A percentile compares a stretch with the other conserved stretches of the same genome.
Evolutionary conservation across 2,113 vertebrate genomes (phyloP).

Genomic region (Spermophilus dauricus): DNA sequence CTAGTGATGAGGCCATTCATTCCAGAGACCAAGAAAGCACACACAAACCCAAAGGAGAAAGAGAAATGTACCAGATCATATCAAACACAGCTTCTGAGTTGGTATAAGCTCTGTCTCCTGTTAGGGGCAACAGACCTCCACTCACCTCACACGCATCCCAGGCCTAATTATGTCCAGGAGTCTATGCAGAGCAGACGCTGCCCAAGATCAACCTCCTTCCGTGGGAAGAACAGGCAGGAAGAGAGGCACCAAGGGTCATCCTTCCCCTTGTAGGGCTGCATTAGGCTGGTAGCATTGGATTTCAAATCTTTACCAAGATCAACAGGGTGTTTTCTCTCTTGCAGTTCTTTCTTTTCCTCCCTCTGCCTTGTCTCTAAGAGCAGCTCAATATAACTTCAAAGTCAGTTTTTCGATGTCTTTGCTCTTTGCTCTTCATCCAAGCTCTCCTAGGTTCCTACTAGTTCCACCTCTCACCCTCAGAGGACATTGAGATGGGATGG

Average conservation of each 20-base stretch:
- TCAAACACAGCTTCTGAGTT: not conserved
- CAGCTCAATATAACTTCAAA: not conserved
- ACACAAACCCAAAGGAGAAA: not conserved
- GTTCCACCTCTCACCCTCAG: not conserved
- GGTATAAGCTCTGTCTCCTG: not conserved
- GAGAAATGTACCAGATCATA: not conserved
- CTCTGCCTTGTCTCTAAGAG: not conserved
- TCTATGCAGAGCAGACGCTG: rapidly evolving
- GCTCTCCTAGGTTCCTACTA: not conserved
- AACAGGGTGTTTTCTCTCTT: conserved; percentile 53
- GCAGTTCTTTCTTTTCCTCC: not conserved
- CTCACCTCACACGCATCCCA: not conserved
- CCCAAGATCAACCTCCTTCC: not conserved
- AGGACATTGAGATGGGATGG: not conserved
- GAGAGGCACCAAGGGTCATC: not conserved
- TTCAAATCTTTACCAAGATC: conserved; percentile 53
- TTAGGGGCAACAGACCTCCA: not conserved
- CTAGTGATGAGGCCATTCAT: not conserved
- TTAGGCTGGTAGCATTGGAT: not conserved
- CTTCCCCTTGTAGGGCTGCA: not conserved
- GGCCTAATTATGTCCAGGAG: not conserved
- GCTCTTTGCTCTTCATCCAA: not conserved
- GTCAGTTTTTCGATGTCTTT: not conserved
- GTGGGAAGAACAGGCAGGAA: not conserved
- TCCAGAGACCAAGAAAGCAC: not conserved